Base-by-base conservation (phyloP, 1,140 invertebrate genomes). In the Arion vulgaris region DNA sequence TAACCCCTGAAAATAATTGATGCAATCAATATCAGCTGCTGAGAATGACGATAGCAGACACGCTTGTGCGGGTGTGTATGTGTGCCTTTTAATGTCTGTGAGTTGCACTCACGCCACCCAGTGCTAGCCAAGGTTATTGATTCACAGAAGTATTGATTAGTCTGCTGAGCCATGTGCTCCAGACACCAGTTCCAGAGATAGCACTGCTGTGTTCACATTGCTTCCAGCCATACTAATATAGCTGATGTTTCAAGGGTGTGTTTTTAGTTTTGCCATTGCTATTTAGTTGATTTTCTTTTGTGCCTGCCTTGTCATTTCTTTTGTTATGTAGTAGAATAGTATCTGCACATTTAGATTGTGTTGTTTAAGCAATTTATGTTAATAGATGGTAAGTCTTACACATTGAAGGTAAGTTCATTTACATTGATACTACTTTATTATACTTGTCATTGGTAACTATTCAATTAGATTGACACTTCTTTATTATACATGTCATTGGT, bases 81-180 rank as follows among this genome's bases (percentile, higher is more conserved):
- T 49, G 45, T 49, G 19, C n/a, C n/a, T n/a, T n/a, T n/a, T n/a
- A n/a, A n/a, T n/a, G n/a, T n/a, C n/a, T n/a, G n/a, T n/a, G n/a
- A n/a, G n/a, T n/a, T n/a, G n/a, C n/a, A n/a, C n/a, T n/a, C n/a
- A n/a, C n/a, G 45, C 7, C 69, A 39, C 15, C 38, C 17, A 34
- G 19, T 71, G 69, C 69, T 39, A 36, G 69, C 32, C 69, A 34
- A 5, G 69, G 36, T 26, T 71, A 71, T 71, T 71, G 69, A 71
- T 71, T 26, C 32, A 2, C 38, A 19, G 28, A 39, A 71, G 34
- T 71, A 71, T 71, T 71, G 69, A 71, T 71, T 71, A 38, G 32
- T 34, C 32, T 34, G 69, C 34, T 71, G 32, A 36, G 69, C 34
- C 69, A 36, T 38, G 39, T 45, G 41, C 26, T 73, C 36, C 71